A percentile compares a stretch with the other conserved stretches of the same genome.
Conservation (phyloP, 2,797 vertebrate genomes). For the Scolopax bukidnonensis region DNA sequence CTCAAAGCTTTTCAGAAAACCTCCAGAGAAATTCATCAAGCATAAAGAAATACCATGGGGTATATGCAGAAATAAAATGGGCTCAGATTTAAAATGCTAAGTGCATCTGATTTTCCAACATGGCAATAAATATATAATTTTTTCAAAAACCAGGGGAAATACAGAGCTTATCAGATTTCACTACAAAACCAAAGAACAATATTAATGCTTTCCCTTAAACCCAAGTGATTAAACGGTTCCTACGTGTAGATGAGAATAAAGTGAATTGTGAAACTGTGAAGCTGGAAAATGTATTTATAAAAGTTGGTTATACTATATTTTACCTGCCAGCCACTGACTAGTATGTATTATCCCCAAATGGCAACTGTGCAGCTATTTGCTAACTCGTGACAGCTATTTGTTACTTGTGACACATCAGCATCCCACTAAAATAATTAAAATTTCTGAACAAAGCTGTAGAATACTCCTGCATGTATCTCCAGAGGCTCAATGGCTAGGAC, state of each 20-base stretch:
- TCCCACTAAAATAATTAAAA: background rate
- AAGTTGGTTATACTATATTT: background rate
- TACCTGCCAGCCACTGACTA: background rate
- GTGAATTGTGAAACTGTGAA: background rate
- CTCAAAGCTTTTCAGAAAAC: conserved; percentile 42
- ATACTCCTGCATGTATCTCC: background rate
- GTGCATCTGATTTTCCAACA: conserved; percentile 11
- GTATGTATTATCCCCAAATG: background rate
- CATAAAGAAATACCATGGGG: background rate
- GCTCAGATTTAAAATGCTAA: conserved; percentile 24
- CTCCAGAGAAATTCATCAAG: conserved; percentile 34
- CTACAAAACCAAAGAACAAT: background rate
- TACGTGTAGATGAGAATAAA: background rate
- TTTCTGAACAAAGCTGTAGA: background rate
- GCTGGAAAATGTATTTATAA: background rate
- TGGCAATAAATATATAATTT: background rate
- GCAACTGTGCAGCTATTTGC: background rate
- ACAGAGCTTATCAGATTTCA: conserved; percentile 1
- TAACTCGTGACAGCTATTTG: background rate
- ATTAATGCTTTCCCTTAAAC: background rate
- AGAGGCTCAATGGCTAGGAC: background rate
- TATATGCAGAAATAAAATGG: conserved; percentile 19
- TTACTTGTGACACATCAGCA: background rate
- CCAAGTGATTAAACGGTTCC: background rate
- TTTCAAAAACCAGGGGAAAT: background rate